Evolutionary conservation across 2,113 vertebrate species (phyloP).

Genomic region (Oplegnathus fasciatus): DNA sequence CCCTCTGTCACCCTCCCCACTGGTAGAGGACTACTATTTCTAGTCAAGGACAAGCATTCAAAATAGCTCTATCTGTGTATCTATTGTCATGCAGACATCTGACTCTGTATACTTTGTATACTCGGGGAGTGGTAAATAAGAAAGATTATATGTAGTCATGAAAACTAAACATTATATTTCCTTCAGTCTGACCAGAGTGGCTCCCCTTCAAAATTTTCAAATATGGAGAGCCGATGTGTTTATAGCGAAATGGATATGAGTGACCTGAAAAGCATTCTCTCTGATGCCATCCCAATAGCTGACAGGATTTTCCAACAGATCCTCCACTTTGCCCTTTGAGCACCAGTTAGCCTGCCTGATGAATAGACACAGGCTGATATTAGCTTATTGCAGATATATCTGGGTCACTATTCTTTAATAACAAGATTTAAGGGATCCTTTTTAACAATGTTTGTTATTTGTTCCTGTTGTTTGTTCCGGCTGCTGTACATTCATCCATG

Average conservation of each 20-base stretch:
- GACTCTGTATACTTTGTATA: neutral
- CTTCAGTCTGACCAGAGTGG: neutral
- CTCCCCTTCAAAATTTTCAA: neutral
- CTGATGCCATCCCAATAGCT: conserved; percentile 3
- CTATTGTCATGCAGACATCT: conserved; percentile 53
- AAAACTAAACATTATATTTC: neutral
- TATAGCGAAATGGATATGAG: conserved; percentile 39
- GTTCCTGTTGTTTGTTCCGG: neutral
- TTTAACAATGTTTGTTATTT: neutral
- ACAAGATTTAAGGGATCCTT: neutral
- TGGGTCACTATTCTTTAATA: neutral
- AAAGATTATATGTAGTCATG: neutral
- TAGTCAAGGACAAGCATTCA: conserved; percentile 69
- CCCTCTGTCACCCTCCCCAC: conserved; percentile 9
- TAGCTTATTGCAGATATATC: neutral
- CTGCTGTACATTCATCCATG: neutral
- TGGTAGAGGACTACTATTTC: conserved; percentile 61
- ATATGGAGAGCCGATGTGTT: conserved; percentile 21
- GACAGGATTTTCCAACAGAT: conserved; percentile 9
- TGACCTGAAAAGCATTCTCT: conserved; percentile 39
- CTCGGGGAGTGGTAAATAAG: neutral
- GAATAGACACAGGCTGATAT: neutral
- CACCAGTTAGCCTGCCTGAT: neutral
- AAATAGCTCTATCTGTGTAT: conserved; percentile 56
- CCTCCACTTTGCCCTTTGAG: neutral